A percentile compares a stretch with the other conserved stretches of the same genome.
Conservation (phyloP, 2,113 vertebrate species). For the Xiphias gladius region DNA sequence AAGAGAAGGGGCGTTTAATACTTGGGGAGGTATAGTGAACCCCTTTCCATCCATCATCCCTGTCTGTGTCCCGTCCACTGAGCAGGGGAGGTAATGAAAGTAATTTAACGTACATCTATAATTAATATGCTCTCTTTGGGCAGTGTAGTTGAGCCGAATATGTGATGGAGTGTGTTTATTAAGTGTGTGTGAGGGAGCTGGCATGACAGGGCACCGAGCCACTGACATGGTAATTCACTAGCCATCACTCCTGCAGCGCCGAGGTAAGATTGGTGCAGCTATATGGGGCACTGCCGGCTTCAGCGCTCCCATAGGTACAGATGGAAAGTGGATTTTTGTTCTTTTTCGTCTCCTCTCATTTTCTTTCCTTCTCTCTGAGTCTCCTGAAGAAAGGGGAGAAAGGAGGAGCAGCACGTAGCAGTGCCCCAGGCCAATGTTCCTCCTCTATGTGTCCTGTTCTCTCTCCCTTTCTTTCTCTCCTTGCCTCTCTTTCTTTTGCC, state of each 20-base stretch:
- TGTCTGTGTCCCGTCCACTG: conserved; percentile 82
- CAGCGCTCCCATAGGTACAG: conserved; percentile 60
- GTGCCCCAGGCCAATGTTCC: conserved; percentile 69
- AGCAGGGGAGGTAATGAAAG: conserved; percentile 91
- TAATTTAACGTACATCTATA: conserved; percentile 97
- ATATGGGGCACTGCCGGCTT: conserved; percentile 71
- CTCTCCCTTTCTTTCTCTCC: conserved; percentile 31
- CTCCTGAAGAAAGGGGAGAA: conserved; percentile 66
- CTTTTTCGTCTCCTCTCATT: conserved; percentile 44
- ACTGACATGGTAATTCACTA: conserved; percentile 73
- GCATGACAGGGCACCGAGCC: conserved; percentile 71
- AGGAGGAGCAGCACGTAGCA: conserved; percentile 62
- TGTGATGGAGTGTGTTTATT: conserved; percentile 89
- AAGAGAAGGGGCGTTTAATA: conserved; percentile 63
- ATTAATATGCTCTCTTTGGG: conserved; percentile 92
- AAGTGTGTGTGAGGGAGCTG: conserved; percentile 78
- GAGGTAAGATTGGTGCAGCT: conserved; percentile 63
- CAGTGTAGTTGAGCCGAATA: conserved; percentile 80
- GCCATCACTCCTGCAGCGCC: conserved; percentile 73
- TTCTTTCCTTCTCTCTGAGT: conserved; percentile 49
- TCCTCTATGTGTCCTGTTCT: conserved; percentile 60
- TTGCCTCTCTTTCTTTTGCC: conserved; percentile 29
- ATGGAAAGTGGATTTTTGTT: conserved; percentile 65
- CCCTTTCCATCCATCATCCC: conserved; percentile 84
- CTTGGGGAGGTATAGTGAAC: conserved; percentile 75